Evolutionary conservation across 1,140 invertebrate species (phyloP).

Genomic region (Vanessa atalanta): DNA sequence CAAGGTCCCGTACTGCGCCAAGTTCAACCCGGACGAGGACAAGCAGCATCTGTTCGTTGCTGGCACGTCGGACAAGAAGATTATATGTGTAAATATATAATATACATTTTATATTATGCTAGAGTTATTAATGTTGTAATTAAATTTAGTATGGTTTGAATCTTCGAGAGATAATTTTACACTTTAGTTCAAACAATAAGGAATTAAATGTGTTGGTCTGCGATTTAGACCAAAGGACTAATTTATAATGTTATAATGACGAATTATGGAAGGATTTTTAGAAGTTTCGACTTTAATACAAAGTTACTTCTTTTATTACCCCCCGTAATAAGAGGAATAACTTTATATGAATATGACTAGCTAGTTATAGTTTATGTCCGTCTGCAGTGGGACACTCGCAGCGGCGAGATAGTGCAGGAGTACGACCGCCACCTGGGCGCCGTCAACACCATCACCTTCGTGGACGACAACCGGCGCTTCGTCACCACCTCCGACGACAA

Average conservation of each 20-base stretch:
- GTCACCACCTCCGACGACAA: constrained; percentile 99
- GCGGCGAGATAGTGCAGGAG: constrained; percentile 98
- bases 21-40: constrained; percentile 98
- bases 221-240: too few relatives aligned
- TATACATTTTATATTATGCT: background rate
- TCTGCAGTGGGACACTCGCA: constrained; percentile 95
- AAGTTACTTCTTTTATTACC: too few relatives aligned
- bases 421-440: constrained; percentile 99
- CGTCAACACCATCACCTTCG: constrained; percentile 99
- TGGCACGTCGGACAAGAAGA: constrained; percentile 99
- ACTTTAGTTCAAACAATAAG: too few relatives aligned
- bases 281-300: too few relatives aligned
- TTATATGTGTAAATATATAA: constrained; percentile 93
- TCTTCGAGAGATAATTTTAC: too few relatives aligned
- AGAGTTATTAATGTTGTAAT: background rate
- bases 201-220: too few relatives aligned
- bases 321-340: too few relatives aligned
- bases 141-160: too few relatives aligned
- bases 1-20: constrained; percentile 98
- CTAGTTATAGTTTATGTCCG: too few relatives aligned
- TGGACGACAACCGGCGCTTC: constrained; percentile 98
- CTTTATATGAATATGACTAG: too few relatives aligned
- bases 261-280: too few relatives aligned
- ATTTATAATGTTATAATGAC: too few relatives aligned
- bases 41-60: constrained; percentile 99